Evolutionary conservation across 2,888 invertebrate genomes (phyloP), one percentile per base, ranked within the genome.

Genomic region (Pseudococcus jackbeardsleyi): DNA sequence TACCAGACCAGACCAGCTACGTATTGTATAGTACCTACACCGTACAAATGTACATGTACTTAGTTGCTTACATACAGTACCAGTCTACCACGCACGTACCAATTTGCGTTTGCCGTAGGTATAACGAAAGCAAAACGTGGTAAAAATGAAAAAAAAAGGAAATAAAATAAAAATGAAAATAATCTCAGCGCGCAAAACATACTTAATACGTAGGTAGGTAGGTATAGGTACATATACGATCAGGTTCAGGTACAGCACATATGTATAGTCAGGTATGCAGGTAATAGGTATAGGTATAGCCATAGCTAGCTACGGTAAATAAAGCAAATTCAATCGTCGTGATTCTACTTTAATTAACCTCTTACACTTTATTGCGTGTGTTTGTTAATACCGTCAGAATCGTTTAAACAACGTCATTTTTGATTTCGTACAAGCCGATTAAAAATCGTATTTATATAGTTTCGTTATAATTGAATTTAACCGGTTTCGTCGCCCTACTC

Each of bases 401-500:
- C 77, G 39, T 77, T 77, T 77, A 77, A 77, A 77, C 77, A 77
- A 39, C 77, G 77, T 77, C 77, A 77, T 77, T 77, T 77, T 77
- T 77, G 77, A 77, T 77, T 33, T 15, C 77, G 77, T 39, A 77
- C 77, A 39, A 77, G 77, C 26, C 77, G 77, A 77, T 77, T 77
- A 33, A 77, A 77, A 77, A 19, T 39, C 15, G 68, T 50, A 50
- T 50, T 50, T 33, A 33, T 33, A 50, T 0, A 68, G 33, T 39
- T 77, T 77, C 39, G 77, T 77, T 64, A 86, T 86, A 86, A 86
- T 86, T 86, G 85, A 86, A 59, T 86, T 64, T 59, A 86, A 86
- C 85, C 85, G 85, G 85, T 86, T 86, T 64, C 42, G 3, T 48
- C 26, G 26, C n/a, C 6, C 64, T 19, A 6, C 22, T 8, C 12